Percentiles rank a stretch among this genome's conserved stretches.
phyloP scores from a whole-genome alignment of 2,113 vertebrate genomes.

The Struthidea cinerea region DNA sequence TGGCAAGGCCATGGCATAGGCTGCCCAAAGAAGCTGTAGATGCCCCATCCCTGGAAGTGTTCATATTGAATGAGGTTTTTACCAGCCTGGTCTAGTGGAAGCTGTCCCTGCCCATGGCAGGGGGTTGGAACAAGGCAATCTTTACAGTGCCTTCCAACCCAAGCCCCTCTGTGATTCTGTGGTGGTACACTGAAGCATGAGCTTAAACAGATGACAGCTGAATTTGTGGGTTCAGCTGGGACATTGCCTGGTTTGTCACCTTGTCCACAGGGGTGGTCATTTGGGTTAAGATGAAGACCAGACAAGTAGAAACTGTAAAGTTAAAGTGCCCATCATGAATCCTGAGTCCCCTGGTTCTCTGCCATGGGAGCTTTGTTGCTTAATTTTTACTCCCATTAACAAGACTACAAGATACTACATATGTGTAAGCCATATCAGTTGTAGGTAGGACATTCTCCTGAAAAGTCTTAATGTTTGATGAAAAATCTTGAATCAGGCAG shows the following conservation, averaged over 20 bases:
- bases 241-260: neutral
- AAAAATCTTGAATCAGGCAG: neutral
- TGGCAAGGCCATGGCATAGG: neutral
- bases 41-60: neutral
- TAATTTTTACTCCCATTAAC: neutral
- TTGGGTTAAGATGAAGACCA: neutral
- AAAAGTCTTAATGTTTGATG: neutral
- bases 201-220: neutral
- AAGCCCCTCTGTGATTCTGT: neutral
- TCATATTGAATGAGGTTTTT: neutral
- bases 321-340: neutral
- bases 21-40: neutral
- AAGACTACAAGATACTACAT: neutral
- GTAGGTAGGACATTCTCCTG: neutral
- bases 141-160: neutral
- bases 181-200: neutral
- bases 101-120: neutral
- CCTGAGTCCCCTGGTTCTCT: neutral
- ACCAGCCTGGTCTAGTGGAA: neutral
- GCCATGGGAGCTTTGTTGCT: neutral
- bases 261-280: neutral
- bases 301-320: neutral
- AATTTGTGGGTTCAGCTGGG: neutral
- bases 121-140: rapidly evolving
- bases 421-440: neutral